Evolutionary conservation across 2,888 invertebrate genomes (phyloP), one percentile per base, ranked within the genome.

Genomic region (Dicranocentrus wangi): DNA sequence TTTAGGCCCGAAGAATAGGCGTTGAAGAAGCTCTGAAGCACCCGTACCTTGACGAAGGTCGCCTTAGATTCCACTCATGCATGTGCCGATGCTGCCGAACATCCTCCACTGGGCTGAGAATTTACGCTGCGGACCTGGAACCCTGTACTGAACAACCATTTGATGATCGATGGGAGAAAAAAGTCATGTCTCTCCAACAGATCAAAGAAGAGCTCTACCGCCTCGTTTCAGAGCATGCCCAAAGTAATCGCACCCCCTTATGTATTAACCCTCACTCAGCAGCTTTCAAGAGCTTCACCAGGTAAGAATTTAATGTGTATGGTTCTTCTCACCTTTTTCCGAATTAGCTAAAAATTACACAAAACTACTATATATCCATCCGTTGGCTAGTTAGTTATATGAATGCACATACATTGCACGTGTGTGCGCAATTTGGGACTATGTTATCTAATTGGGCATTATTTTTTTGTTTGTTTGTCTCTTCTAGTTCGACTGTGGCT

Each of bases 211-310:
- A 97, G 92, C 95, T 99, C 92, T 98, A 98, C 92, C 96, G 96
- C 91, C 98, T 98, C 91, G 98, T 99, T 90, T 94, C 96, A 88
- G 98, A 98, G 90, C 97, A 98, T 90, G 92, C 96, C 89, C 95
- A 96, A 90, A 95, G 96, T 88, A 95, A 95, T 88, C 94, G 97
- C 87, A 97, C 99, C 88, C 99, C 99, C 87, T 92, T 99, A 88
- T 99, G 99, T 92, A 99, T 99, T 92, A 99, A 99, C 91, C 99
- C 99, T 88, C 97, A 98, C 91, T 98, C 98, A 89, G 98, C 98
- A 90, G 98, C 99, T 90, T 99, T 98, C 93, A 98, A 98, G 92
- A 98, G 97, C 92, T 99, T 99, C 93, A 96, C 98, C 92, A 99
- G 97, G 98, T 99, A 95, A 95, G 93, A 90, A 32, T 5, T n/a